These are phyloP conservation scores for Sphaerophoria rueppellii DNA, from an alignment of 2,888 invertebrate genomes.

Conservation along the genomic window DNA sequence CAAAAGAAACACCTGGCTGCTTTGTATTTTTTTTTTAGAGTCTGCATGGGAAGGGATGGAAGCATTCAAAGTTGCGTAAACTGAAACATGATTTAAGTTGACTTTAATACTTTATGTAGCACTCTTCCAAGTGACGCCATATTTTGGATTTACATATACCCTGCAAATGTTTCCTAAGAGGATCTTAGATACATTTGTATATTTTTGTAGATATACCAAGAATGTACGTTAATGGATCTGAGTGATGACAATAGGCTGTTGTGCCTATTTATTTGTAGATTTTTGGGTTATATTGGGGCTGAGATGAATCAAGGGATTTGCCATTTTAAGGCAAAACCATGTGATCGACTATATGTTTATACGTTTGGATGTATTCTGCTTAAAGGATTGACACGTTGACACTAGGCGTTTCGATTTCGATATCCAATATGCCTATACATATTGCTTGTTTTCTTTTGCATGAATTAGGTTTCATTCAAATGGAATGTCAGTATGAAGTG, in stretches of 20 bases:
- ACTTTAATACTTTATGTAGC: not conserved
- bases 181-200: not conserved
- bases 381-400: too few species aligned
- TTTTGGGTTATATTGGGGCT: not conserved
- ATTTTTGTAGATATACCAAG: not conserved
- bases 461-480: too few species aligned
- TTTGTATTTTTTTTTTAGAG: not conserved
- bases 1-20: conserved; percentile 25
- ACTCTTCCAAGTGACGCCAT: not conserved
- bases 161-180: conserved; percentile 1
- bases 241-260: not conserved
- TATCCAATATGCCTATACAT: too few species aligned
- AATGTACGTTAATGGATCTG: not conserved
- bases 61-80: not conserved
- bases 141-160: conserved; percentile 13
- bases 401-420: too few species aligned
- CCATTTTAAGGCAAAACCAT: not conserved
- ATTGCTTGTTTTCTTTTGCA: too few species aligned
- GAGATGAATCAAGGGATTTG: not conserved
- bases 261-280: not conserved
- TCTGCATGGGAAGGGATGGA: too few species aligned
- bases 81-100: conserved; percentile 4
- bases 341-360: too few species aligned
- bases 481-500: too few species aligned
- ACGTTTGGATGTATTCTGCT: too few species aligned